Evolutionary conservation across 1,140 invertebrate species (phyloP), one percentile per base, ranked within the genome.

Genomic region (Agrilus planipennis): DNA sequence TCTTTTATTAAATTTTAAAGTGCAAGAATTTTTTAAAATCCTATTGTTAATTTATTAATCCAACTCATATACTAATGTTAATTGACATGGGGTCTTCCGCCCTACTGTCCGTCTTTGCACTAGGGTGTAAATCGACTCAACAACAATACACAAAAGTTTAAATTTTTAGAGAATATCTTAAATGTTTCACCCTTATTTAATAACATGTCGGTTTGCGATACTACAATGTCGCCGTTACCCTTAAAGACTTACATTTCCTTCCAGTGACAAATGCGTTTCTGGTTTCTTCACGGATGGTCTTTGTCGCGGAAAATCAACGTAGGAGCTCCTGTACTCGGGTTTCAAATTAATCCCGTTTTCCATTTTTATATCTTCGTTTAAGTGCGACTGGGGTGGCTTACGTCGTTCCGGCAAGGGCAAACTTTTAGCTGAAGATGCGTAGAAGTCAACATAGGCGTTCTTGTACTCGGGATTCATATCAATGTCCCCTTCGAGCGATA

Each of bases 241-340:
- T 25, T 7, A 25, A 25, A 25, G 5, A 51, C 40, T 49, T 45
- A 57, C 55, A 31, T 57, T 44, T 34, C 51, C 55, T 42, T 50
- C 49, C 17, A 34, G 47, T 11, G 29, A 45, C 2, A 55, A 29
- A 27, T 46, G 41, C 16, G 34, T 21, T 37, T 42, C 45, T 7
- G 60, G 58, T 43, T 46, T 54, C 38, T 44, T 46, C 10, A 50
- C 47, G n/a, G 43, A 25, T 2, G 57, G 53, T 22, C 57, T 46
- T 34, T 55, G 47, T 39, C 57, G 39, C 7, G 57, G 57, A 51
- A 59, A 62, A 45, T 60, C 54, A 18, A 60, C 52, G 44, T 49
- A 63, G 1, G 55, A 46, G 35, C 44, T 48, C 17, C 28, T 41
- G 37, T 55, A 55, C 41, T 58, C 54, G 0, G 56, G 51, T 34